Base-by-base conservation (phyloP, 2,113 vertebrate species). In the Erinaceus europaeus region DNA sequence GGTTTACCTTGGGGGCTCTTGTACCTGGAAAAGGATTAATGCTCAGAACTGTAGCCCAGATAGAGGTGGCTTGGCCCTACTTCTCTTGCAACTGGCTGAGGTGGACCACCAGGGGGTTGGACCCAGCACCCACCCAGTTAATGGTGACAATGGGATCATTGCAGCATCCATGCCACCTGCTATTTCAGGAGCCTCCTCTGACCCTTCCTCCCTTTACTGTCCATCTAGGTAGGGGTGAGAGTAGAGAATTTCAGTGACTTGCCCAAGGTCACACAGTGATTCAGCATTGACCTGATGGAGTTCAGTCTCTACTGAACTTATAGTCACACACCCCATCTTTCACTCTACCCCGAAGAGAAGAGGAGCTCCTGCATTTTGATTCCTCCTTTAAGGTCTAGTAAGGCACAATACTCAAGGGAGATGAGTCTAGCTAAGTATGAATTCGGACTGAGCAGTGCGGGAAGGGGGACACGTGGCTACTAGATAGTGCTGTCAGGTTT, bases 1-100 rank as follows among this genome's bases (percentile, higher is more conserved):
- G 61, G 82, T 94, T 93, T 90, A 74, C 57, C 90, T 90, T 83
- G 3, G 53, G 48, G 40, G 20, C 21, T 84, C 59, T 79, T 81
- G 50, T 91, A 69, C 80, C 34, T 89, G 44, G n/a, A 23, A 87
- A 82, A 87, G 42, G 86, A 72, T 68, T 77, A 81, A 27, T 0
- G 4, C 48, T 74, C 32, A 86, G 76, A 90, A 81, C 57, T 73
- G 38, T 4, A 59, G 57, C 42, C 48, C 38, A 88, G 86, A 67
- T 83, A 62, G 21, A 25, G 21, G 21, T 55, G 67, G 50, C 67
- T 23, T 23, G 25, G 36, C 8, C 21, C 59, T 29, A 69, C 57
- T 53, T 10, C 23, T 64, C 29, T 65, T 72, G 29, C n/a, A 32
- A 64, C 52, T 84, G n/a, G 27, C 36, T 29, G 75, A 34, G 61